Evolutionary conservation across 2,113 vertebrate genomes (phyloP), one percentile per base, ranked within the genome.

Genomic region (Mohoua ochrocephala): DNA sequence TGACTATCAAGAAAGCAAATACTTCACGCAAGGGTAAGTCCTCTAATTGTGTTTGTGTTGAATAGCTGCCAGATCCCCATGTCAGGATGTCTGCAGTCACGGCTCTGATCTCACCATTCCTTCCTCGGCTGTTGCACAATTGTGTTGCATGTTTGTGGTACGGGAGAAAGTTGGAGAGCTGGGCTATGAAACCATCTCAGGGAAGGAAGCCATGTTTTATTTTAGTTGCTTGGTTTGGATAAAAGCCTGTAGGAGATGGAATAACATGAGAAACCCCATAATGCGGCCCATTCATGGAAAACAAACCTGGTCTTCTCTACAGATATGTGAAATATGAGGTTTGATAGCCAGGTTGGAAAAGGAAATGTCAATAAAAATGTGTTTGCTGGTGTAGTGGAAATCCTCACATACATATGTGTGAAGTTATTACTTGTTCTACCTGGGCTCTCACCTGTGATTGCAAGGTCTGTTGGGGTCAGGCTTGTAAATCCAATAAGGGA

Each of bases 1-100:
- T 96, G 94, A 95, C 96, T 94, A 96, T 97, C 95, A 96, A 96
- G 97, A 97, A 97, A 98, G 96, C 96, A 98, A 98, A 97, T 98
- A 98, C 98, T 98, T 98, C 97, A 98, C 91, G 97, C 96, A 96
- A 97, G 97, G 97, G 97, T 98, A 98, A 98, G 98, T 98, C 97
- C 95, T 97, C 97, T 98, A 98, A 98, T 98, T 98, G 98, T 97
- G 93, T 98, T 97, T 98, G 93, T 96, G 97, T 97, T 98, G 97
- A 99, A 97, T 96, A 95, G 91, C 94, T 98, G 97, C 98, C 97
- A 98, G 98, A 97, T 97, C 97, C 94, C 93, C 92, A 87, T 92
- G 95, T 94, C 97, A 98, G 97, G 97, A 97, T 98, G 97, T 97
- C 97, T 96, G 83, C 91, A 97, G 96, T 97, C 95, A 89, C 52